Evolutionary conservation across 2,888 invertebrate species (phyloP).

Genomic region (Philereme transversata): DNA sequence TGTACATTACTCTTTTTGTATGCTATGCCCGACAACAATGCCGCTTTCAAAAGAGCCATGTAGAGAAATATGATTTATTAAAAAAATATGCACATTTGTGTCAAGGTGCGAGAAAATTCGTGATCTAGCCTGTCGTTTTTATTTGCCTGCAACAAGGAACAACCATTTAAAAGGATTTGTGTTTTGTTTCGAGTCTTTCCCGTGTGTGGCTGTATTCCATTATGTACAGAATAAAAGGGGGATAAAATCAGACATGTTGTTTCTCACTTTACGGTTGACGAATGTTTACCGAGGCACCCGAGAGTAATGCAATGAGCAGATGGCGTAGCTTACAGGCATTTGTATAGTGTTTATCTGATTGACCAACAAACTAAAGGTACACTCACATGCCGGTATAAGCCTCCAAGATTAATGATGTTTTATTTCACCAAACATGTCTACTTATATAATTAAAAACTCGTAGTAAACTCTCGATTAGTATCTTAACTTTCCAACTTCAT

Average conservation of each 20-base stretch:
- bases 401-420: too few species aligned
- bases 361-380: conserved; percentile 2
- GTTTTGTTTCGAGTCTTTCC: conserved; percentile 17
- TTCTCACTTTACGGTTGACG: conserved; percentile 30
- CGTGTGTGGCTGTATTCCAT: conserved; percentile 15
- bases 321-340: conserved; percentile 21
- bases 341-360: conserved; percentile 21
- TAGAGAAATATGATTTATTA: conserved; percentile 36
- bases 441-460: not conserved
- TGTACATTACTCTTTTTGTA: conserved; percentile 71
- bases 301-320: conserved; percentile 25
- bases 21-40: conserved; percentile 62
- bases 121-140: conserved; percentile 6
- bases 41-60: conserved; percentile 52
- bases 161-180: conserved; percentile 22
- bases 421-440: too few species aligned
- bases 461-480: not conserved
- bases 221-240: conserved; percentile 26
- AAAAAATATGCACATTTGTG: conserved; percentile 34
- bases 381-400: too few species aligned
- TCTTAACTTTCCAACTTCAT: conserved; percentile 5
- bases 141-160: conserved; percentile 11
- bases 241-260: conserved; percentile 30
- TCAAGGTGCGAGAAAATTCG: conserved; percentile 18
- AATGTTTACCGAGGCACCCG: conserved; percentile 23